phyloP scores from a whole-genome alignment of 2,113 vertebrate genomes.

The Herpailurus yagouaroundi region DNA sequence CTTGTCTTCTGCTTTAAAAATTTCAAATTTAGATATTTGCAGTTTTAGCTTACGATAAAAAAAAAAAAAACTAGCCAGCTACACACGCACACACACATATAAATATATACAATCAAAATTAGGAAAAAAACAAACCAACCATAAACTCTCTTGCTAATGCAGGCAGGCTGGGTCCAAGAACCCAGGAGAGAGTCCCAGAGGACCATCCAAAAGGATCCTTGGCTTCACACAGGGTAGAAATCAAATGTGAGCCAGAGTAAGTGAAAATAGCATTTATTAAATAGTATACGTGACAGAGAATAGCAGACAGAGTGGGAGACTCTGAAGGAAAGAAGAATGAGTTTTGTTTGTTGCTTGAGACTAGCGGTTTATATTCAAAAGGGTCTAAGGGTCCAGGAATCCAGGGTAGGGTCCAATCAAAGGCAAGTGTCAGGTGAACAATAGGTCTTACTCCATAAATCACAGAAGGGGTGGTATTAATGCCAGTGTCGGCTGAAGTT shows the following conservation, averaged over 20 bases:
- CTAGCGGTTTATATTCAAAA: not conserved
- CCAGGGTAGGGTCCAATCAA: not conserved
- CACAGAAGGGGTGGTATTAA: not conserved
- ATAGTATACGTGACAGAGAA: not conserved
- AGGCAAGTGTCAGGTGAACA: not conserved
- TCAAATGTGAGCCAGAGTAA: not conserved
- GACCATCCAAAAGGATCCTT: not conserved
- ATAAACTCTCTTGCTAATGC: not conserved
- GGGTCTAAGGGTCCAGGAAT: not conserved
- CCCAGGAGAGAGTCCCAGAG: not conserved
- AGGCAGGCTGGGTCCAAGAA: not conserved
- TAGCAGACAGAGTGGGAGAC: not conserved
- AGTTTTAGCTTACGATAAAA: not conserved
- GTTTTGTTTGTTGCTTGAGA: not conserved
- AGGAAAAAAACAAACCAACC: not conserved
- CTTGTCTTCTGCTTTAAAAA: not conserved
- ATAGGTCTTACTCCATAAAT: not conserved
- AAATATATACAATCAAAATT: not conserved
- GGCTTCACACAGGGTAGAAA: not conserved
- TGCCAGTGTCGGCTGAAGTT: not conserved
- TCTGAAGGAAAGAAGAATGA: not conserved
- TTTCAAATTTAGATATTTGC: not conserved
- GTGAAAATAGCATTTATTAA: not conserved
- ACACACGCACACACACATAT: not conserved
- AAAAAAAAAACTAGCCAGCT: not conserved